A percentile compares a stretch with the other conserved stretches of the same genome.
phyloP scores from a whole-genome alignment of 1,140 invertebrate genomes.

The Gyrodactylus salaris region DNA sequence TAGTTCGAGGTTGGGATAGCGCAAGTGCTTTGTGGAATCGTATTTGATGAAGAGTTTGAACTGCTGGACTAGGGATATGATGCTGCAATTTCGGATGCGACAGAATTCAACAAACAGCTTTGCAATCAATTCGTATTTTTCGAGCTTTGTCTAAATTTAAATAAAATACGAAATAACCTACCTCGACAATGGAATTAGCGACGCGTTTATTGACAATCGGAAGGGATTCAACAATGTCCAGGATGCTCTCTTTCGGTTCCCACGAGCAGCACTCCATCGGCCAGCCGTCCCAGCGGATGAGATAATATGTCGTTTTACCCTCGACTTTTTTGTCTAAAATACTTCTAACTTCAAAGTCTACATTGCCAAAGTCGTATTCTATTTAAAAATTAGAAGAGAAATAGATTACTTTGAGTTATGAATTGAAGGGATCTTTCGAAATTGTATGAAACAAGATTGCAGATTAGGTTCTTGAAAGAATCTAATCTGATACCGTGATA shows the following conservation, averaged over 20 bases:
- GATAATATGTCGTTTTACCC: background rate
- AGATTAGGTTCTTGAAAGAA: background rate
- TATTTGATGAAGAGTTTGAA: background rate
- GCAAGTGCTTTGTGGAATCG: background rate
- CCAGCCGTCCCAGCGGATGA: background rate
- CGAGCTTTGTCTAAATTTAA: background rate
- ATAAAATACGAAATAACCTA: background rate
- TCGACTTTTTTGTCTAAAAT: background rate
- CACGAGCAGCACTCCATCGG: background rate
- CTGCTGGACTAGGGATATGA: background rate
- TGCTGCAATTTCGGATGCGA: background rate
- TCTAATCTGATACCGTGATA: background rate
- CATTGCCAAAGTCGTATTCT: background rate
- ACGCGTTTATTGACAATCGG: background rate
- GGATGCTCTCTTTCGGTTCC: background rate
- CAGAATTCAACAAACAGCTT: background rate
- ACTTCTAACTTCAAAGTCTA: background rate
- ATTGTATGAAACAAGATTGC: background rate
- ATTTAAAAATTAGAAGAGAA: background rate
- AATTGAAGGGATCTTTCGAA: background rate
- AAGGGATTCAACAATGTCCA: background rate
- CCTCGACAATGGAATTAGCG: background rate
- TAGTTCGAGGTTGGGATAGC: background rate
- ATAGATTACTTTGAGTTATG: background rate
- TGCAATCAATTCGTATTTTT: background rate